A percentile compares a stretch with the other conserved stretches of the same genome.
phyloP scores from a whole-genome alignment of 1,140 invertebrate species.

The Aphaenogaster rudis region DNA sequence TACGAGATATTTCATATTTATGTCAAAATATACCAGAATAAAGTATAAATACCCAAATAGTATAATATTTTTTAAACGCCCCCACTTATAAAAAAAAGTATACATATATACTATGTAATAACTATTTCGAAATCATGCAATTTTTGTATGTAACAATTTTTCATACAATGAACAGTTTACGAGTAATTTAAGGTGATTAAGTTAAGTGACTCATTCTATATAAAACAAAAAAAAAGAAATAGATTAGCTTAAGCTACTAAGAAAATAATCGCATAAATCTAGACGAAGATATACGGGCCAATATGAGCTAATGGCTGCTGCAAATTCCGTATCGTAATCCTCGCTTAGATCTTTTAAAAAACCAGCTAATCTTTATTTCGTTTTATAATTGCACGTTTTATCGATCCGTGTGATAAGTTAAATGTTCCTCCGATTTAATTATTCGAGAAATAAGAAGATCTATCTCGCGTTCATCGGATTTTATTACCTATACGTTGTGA shows the following conservation, averaged over 20 bases:
- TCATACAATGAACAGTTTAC: too few relatives aligned
- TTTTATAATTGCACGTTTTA: conserved; percentile 7
- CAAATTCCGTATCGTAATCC: background rate
- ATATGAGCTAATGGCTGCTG: background rate
- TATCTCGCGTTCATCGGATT: conserved; percentile 40
- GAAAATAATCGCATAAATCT: conserved; percentile 10
- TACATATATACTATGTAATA: too few relatives aligned
- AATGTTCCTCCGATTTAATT: conserved; percentile 13
- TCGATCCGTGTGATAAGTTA: background rate
- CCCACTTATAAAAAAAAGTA: too few relatives aligned
- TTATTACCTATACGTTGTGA: conserved; percentile 44
- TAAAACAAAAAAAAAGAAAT: background rate
- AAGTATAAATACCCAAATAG: too few relatives aligned
- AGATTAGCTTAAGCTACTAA: background rate
- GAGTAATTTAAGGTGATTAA: too few relatives aligned
- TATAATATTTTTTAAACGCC: too few relatives aligned
- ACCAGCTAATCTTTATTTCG: background rate
- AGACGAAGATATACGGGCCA: background rate
- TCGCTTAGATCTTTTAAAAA: background rate
- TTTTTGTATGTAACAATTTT: too few relatives aligned
- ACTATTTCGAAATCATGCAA: too few relatives aligned
- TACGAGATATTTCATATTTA: too few relatives aligned
- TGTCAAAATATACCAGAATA: too few relatives aligned
- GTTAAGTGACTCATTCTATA: too few relatives aligned
- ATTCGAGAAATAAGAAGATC: conserved; percentile 54